A percentile compares a stretch with the other conserved stretches of the same genome.
Conservation (phyloP, 1,140 invertebrate genomes). For the Ephestia elutella region DNA sequence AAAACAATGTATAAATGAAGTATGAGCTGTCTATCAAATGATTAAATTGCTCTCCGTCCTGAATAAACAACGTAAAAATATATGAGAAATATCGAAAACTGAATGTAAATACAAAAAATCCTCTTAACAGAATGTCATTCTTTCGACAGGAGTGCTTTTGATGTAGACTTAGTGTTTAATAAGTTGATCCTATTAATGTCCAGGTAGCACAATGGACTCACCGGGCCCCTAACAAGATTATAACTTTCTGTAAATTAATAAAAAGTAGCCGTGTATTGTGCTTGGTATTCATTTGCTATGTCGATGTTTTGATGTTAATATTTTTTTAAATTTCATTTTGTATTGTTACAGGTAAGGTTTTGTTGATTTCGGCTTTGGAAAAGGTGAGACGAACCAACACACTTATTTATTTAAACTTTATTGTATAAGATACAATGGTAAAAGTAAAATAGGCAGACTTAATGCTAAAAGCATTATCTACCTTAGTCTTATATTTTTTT, state of each 20-base stretch:
- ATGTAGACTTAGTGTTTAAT: slow-evolving; percentile 74
- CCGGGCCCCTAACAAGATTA: slow-evolving; percentile 68
- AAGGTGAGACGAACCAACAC: too few relatives aligned
- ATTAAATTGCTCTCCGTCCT: too few relatives aligned
- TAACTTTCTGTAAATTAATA: slow-evolving; percentile 73
- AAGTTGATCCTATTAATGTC: slow-evolving; percentile 73
- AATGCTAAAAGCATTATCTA: too few relatives aligned
- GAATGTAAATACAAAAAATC: slow-evolving; percentile 43
- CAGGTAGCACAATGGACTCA: slow-evolving; percentile 68
- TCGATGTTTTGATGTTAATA: not conserved
- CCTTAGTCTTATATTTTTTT: too few relatives aligned
- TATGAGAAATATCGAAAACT: not conserved
- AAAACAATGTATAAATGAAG: too few relatives aligned
- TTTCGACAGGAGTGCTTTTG: slow-evolving; percentile 61
- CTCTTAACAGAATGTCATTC: slow-evolving; percentile 63
- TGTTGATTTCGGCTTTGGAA: not conserved
- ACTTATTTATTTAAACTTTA: not conserved
- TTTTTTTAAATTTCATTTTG: not conserved
- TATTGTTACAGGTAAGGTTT: not conserved
- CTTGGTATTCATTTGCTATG: slow-evolving; percentile 24
- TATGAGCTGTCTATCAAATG: too few relatives aligned
- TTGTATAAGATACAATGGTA: too few relatives aligned
- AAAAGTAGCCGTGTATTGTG: slow-evolving; percentile 58
- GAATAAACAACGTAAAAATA: not conserved
- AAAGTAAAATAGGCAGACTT: too few relatives aligned